Evolutionary conservation across 1,140 invertebrate species (phyloP), one percentile per base, ranked within the genome.

Genomic region (Drosophila rufa): DNA sequence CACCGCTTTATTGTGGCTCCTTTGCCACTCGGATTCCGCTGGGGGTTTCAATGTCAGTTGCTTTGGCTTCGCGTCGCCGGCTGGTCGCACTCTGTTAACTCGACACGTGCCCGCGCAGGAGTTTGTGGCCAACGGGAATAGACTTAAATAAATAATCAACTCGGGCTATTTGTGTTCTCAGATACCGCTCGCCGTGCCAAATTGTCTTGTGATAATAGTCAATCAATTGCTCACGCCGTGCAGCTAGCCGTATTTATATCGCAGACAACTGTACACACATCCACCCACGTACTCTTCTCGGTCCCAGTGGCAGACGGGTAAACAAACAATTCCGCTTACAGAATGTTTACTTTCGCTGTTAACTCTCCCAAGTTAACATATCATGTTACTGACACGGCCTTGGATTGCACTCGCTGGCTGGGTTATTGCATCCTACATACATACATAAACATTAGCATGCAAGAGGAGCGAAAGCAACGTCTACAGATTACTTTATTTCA

Each of bases 171-270:
- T 62, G 47, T 46, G 33, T 62, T 51, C 57, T 12, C 33, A 38
- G 36, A 62, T 42, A 47, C 48, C 15, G 22, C n/a, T 40, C 19
- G 40, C 25, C 30, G 69, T 75, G 71, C 71, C 69, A 75, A 75
- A 75, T 45, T 60, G 30, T 75, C 36, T 55, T 75, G 58, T 75
- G 58, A 75, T 75, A 75, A 75, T 50, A 75, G 42, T 40, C 22
- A 69, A 75, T 75, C 36, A 38, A 75, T 75, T 62, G 69, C 58
- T 74, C 69, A 64, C 19, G 30, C 40, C 47, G n/a, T 45, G 40
- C 40, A 42, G 25, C 17, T 42, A 14, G 14, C 14, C 17, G 48
- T 75, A 75, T 75, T 75, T 75, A 75, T 64, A 75, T n/a, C 36
- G 42, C 19, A 53, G 69, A 75, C 71, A 75, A 15, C 71, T 75